Conservation (phyloP, 2,888 invertebrate species). For the Heliconius sara region DNA sequence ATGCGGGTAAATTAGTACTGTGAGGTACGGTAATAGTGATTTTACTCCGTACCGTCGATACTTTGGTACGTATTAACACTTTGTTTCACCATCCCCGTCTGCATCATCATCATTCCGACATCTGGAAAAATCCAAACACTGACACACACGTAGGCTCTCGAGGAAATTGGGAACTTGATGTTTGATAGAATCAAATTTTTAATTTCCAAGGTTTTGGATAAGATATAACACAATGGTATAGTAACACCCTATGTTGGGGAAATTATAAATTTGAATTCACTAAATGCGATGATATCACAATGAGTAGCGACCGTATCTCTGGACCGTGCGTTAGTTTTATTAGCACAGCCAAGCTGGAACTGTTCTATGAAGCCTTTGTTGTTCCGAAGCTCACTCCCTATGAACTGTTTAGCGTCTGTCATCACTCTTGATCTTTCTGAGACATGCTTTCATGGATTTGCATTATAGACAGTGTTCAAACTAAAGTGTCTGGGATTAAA, state of each 20-base stretch:
- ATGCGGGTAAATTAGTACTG: slow-evolving; percentile 79
- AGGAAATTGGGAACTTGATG: slow-evolving; percentile 54
- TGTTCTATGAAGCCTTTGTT: slow-evolving; percentile 77
- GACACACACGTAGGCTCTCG: slow-evolving; percentile 77
- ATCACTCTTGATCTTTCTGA: slow-evolving; percentile 78
- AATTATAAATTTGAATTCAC: slow-evolving; percentile 60
- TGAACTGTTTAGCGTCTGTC: slow-evolving; percentile 67
- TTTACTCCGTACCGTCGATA: slow-evolving; percentile 91
- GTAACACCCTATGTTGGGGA: neutral
- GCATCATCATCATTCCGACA: slow-evolving; percentile 99
- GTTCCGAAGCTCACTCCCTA: slow-evolving; percentile 74
- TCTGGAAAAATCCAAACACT: slow-evolving; percentile 91
- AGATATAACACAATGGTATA: neutral
- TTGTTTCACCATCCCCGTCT: slow-evolving; percentile 97
- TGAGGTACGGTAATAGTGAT: slow-evolving; percentile 73
- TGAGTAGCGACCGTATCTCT: slow-evolving; percentile 68
- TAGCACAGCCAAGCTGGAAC: slow-evolving; percentile 80
- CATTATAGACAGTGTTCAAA: slow-evolving; percentile 58
- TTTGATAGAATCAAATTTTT: slow-evolving; percentile 49
- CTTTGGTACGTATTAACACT: slow-evolving; percentile 89
- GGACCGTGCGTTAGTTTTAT: slow-evolving; percentile 74
- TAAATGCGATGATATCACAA: slow-evolving; percentile 66
- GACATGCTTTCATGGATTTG: slow-evolving; percentile 83
- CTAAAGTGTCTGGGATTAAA: slow-evolving; percentile 73
- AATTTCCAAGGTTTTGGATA: slow-evolving; percentile 21